These are phyloP conservation scores for Oscheius sp. DNA, from an alignment of 1,140 invertebrate species.

Conservation along the genomic window DNA sequence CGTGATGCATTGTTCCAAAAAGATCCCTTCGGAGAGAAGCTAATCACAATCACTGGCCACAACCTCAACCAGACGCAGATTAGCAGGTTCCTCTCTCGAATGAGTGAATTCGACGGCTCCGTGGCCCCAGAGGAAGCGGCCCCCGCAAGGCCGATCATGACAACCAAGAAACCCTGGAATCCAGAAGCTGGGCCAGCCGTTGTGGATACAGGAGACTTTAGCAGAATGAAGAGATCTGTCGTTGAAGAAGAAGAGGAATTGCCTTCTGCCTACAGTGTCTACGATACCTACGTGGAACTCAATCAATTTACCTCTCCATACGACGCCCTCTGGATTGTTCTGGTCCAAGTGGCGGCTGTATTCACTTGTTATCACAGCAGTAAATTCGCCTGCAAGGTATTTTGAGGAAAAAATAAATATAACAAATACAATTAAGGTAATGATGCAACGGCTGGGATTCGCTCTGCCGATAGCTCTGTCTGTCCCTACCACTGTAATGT, in stretches of 20 bases:
- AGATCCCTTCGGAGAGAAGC: constrained; percentile 57
- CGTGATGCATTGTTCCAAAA: constrained; percentile 39
- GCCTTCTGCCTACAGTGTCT: constrained; percentile 37
- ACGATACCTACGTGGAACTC: constrained; percentile 53
- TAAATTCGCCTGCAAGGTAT: constrained; percentile 61
- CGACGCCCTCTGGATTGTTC: constrained; percentile 57
- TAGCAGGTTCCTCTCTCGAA: constrained; percentile 48
- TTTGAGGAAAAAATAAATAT: not conserved
- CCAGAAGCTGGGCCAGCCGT: constrained; percentile 40
- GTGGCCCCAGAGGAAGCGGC: constrained; percentile 8
- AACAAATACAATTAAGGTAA: constrained; percentile 40
- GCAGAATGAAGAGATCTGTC: constrained; percentile 15
- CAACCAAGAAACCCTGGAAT: constrained; percentile 39
- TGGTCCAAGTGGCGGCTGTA: constrained; percentile 54
- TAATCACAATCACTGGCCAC: constrained; percentile 56
- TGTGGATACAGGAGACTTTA: constrained; percentile 45
- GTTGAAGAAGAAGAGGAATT: constrained; percentile 36
- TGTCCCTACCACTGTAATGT: constrained; percentile 51
- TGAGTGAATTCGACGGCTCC: constrained; percentile 31
- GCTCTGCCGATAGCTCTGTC: constrained; percentile 52
- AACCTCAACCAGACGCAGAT: constrained; percentile 56
- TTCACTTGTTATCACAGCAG: constrained; percentile 56
- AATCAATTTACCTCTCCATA: constrained; percentile 57
- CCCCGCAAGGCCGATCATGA: constrained; percentile 14
- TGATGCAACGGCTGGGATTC: constrained; percentile 59